Percentiles rank a stretch among this genome's conserved stretches.
phyloP scores from a whole-genome alignment of 2,888 invertebrate species.

The Stenodera caucasica region DNA sequence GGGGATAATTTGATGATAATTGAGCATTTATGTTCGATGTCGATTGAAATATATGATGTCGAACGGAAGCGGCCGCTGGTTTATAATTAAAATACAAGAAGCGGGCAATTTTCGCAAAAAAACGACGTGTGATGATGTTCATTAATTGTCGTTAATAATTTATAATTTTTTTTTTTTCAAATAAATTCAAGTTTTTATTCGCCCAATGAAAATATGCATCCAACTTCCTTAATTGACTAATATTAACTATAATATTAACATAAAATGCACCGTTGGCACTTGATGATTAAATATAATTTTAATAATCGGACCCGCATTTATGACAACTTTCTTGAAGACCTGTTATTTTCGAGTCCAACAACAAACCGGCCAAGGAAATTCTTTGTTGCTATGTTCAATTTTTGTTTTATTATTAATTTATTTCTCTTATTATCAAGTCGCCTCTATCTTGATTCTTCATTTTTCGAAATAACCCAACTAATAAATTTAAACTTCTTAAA shows the following conservation, averaged over 20 bases:
- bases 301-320: slow-evolving; percentile 3
- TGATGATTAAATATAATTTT: slow-evolving; percentile 2
- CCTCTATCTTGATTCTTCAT: background rate
- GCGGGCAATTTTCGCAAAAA: background rate
- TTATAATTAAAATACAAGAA: background rate
- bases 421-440: background rate
- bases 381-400: background rate
- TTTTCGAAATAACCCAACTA: background rate
- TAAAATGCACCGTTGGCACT: background rate
- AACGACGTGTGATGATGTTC: background rate
- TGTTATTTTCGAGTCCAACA: background rate
- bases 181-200: no score
- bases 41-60: background rate
- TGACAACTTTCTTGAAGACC: slow-evolving; percentile 7
- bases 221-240: background rate
- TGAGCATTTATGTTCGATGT: background rate
- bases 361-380: background rate
- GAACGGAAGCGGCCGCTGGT: background rate
- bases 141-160: background rate
- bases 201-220: background rate
- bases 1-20: background rate
- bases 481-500: background rate
- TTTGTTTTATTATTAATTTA: background rate
- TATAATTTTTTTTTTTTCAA: no score
- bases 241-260: background rate